phyloP scores from a whole-genome alignment of 2,888 invertebrate species.

The Eupithecia abbreviata region DNA sequence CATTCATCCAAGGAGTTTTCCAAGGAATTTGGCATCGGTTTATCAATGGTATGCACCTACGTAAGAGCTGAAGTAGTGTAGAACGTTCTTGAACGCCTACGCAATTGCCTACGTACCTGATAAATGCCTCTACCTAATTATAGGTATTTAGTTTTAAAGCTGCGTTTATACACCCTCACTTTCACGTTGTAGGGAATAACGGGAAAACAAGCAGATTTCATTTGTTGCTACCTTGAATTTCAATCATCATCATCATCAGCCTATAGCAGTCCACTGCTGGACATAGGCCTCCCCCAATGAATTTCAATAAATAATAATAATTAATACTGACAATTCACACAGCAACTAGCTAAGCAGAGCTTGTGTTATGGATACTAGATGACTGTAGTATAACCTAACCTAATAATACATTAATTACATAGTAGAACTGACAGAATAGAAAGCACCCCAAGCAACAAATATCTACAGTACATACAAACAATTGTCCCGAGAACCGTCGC shows the following conservation, averaged over 20 bases:
- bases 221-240: not conserved
- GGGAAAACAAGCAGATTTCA: not conserved
- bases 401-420: too few relatives aligned
- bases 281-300: too few relatives aligned
- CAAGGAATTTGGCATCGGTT: slow-evolving; percentile 14
- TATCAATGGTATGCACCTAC: slow-evolving; percentile 14
- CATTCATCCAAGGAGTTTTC: slow-evolving; percentile 13
- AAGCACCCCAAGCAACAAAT: too few relatives aligned
- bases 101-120: slow-evolving; percentile 50
- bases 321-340: not conserved
- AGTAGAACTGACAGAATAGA: too few relatives aligned
- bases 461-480: too few relatives aligned
- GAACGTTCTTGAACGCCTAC: slow-evolving; percentile 47
- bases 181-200: not conserved
- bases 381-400: too few relatives aligned
- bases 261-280: too few relatives aligned
- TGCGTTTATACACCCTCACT: not conserved
- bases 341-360: not conserved
- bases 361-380: too few relatives aligned
- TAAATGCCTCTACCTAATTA: slow-evolving; percentile 50
- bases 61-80: slow-evolving; percentile 8
- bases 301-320: not conserved
- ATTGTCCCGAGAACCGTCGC: too few relatives aligned
- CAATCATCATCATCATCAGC: too few relatives aligned
- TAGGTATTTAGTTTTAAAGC: slow-evolving; percentile 30